Evolutionary conservation across 92 coral and sea anemone genomes (phyloP), one percentile per base, ranked within the genome.

Genomic region (Porites lobata): DNA sequence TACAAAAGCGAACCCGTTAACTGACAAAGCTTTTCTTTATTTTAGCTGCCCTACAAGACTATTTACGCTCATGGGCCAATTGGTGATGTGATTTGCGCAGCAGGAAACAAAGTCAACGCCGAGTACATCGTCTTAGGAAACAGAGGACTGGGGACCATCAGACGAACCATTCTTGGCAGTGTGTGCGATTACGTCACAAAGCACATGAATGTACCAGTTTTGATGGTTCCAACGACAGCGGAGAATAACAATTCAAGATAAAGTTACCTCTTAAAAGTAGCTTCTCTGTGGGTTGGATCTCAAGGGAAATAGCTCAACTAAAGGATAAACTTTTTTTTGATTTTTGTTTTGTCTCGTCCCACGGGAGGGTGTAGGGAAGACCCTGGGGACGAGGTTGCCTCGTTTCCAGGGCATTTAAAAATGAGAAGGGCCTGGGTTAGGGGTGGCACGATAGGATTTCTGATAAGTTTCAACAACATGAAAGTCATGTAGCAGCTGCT

Each of bases 141-240:
- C 66, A 92, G 98, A 59, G 98, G 99, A 29, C 87, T 92, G 87
- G 98, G 99, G 4, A 91, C 92, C 43, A 81, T 98, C 8, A 91
- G 96, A 50, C 98, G 99, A 53, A 96, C 99, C 24, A 73, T 98
- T 51, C 92, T 98, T 43, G 99, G 99, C 15, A 98, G 98, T 57
- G 98, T 96, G 8, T 94, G 96, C 50, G 96, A 98, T 20, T 94
- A 96, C 79, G 83, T 90, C 65, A 90, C 96, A 12, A 95, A 96
- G 32, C 96, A 96, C 62, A 91, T 91, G 66, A 88, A 73, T 56
- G 86, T 92, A 0, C 94, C 99, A 0, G 95, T 98, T 10, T 56
- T 96, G 58, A 92, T 98, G 11, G 98, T 98, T 8, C 99, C 99
- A 9, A 10, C 61, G 11, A 14, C 61, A 14, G 15, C 17, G 61